phyloP scores from a whole-genome alignment of 2,113 vertebrate species.

The Scortum barcoo region DNA sequence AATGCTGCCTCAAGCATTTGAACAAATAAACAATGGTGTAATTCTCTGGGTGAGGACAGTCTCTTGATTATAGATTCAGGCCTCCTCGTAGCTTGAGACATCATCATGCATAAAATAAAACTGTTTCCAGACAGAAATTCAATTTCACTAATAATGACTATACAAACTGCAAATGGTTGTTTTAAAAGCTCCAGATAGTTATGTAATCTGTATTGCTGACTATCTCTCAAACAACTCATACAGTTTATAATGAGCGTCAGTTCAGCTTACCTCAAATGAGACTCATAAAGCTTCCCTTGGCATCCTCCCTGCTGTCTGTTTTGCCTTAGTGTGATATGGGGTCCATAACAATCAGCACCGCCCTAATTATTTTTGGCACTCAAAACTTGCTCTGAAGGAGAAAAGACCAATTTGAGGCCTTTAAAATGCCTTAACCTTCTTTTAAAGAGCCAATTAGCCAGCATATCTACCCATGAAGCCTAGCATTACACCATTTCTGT shows the following conservation, averaged over 20 bases:
- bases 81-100: neutral
- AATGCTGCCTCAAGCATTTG: neutral
- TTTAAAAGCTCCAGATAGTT: constrained; percentile 48
- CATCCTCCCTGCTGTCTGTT: constrained; percentile 77
- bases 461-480: constrained; percentile 81
- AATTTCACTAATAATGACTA: constrained; percentile 50
- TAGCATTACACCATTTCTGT: constrained; percentile 79
- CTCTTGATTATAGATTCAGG: constrained; percentile 1
- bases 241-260: constrained; percentile 73
- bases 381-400: constrained; percentile 80
- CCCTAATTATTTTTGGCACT: constrained; percentile 87
- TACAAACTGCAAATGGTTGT: constrained; percentile 43
- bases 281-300: constrained; percentile 74
- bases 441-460: constrained; percentile 87
- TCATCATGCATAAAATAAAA: constrained; percentile 24
- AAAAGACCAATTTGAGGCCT: constrained; percentile 85
- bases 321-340: constrained; percentile 78
- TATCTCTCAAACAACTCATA: constrained; percentile 48
- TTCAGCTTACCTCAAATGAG: constrained; percentile 72
- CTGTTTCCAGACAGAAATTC: constrained; percentile 28
- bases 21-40: neutral
- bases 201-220: constrained; percentile 58
- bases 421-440: constrained; percentile 84
- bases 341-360: constrained; percentile 83
- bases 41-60: neutral